Evolutionary conservation across 1,140 invertebrate genomes (phyloP).

Genomic region (Druon quercuslanigerum): DNA sequence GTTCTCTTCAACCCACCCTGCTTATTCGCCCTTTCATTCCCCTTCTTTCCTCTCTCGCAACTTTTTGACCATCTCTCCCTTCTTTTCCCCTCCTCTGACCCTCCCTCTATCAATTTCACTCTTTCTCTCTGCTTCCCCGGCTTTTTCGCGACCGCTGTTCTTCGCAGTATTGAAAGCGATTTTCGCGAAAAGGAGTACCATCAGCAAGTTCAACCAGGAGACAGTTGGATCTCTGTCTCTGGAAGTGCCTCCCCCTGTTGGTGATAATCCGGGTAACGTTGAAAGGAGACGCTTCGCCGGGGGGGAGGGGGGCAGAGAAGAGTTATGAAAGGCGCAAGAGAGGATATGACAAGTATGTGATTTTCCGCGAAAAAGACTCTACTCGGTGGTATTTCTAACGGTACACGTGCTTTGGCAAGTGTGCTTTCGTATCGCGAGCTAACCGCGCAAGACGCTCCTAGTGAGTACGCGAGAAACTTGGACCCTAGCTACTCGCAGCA

Average conservation of each 20-base stretch:
- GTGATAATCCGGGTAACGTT: constrained; percentile 6
- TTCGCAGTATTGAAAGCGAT: constrained; percentile 5
- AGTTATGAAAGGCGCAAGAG: background rate
- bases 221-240: constrained; percentile 17
- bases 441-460: constrained; percentile 16
- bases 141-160: constrained; percentile 34
- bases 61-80: constrained; percentile 14
- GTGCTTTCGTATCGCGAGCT: constrained; percentile 38
- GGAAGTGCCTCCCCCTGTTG: constrained; percentile 27
- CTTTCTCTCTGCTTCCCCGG: background rate
- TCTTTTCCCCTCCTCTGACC: constrained; percentile 27
- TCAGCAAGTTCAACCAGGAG: constrained; percentile 1
- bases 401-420: constrained; percentile 37
- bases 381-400: constrained; percentile 38
- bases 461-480: constrained; percentile 5
- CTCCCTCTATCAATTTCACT: background rate
- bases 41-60: constrained; percentile 3
- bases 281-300: constrained; percentile 8
- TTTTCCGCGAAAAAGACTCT: constrained; percentile 40
- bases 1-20: constrained; percentile 22
- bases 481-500: background rate
- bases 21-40: constrained; percentile 29
- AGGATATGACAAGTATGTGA: constrained; percentile 37
- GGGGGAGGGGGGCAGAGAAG: background rate
- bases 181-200: constrained; percentile 8